A percentile compares a stretch with the other conserved stretches of the same genome.
Conservation (phyloP, 2,888 invertebrate genomes). For the Strigamia crassipes region DNA sequence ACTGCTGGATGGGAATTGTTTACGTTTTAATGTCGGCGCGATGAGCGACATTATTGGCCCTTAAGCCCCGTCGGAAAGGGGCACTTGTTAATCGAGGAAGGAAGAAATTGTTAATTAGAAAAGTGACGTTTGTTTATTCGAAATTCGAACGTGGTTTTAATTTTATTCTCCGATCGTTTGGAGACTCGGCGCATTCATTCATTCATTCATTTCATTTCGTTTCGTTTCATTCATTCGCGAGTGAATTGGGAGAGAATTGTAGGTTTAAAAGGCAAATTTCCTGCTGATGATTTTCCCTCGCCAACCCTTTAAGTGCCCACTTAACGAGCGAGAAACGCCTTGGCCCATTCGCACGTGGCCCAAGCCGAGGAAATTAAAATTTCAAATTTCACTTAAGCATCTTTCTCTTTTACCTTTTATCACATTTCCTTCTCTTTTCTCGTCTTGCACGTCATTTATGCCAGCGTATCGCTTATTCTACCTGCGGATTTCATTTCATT, state of each 20-base stretch:
- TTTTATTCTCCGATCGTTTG: background rate
- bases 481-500: background rate
- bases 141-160: background rate
- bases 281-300: constrained; percentile 19
- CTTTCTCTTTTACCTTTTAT: constrained; percentile 8
- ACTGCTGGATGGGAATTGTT: background rate
- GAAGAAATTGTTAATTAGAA: no score
- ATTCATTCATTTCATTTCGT: no score
- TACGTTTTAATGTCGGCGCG: background rate
- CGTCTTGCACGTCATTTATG: background rate
- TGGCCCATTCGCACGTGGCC: constrained; percentile 15
- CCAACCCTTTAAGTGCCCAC: constrained; percentile 16
- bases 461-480: background rate
- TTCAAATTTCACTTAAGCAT: constrained; percentile 33
- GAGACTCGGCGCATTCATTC: background rate
- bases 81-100: no score
- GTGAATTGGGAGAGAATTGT: constrained; percentile 17
- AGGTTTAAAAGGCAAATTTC: constrained; percentile 25
- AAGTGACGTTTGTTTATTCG: background rate
- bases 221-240: background rate
- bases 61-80: background rate
- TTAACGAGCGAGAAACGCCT: constrained; percentile 30
- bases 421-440: background rate
- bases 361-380: constrained; percentile 3
- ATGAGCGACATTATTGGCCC: background rate